Evolutionary conservation across 2,113 vertebrate species (phyloP), one percentile per base, ranked within the genome.

Genomic region (Cynoglossus semilaevis): DNA sequence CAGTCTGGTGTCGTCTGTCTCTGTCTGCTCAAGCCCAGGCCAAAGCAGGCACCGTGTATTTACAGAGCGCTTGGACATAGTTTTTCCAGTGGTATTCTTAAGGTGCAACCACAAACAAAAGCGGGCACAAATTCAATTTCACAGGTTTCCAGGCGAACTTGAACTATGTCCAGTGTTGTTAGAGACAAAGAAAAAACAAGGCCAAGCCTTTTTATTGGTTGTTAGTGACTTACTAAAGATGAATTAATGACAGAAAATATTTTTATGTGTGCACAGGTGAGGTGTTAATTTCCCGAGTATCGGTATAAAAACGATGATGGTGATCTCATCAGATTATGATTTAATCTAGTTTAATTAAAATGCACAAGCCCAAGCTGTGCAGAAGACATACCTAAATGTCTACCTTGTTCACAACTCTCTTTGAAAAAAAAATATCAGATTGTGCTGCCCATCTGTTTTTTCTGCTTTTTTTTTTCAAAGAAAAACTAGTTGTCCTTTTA

Each of bases 11-110:
- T 66, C 54, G 71, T 79, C 66, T 63, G 81, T 85, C 73, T 76
- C 72, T 69, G 76, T 83, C 84, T 80, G 80, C 77, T 63, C 34
- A 63, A 75, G 73, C 58, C 82, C 85, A 83, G 77, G 74, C 75
- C 80, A 67, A 73, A 51, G 76, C 78, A 74, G 76, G 76, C 66
- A 76, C 41, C 66, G 67, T 4, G 22, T 81, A 85, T 86, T 83
- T 88, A 79, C 75, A 68, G 48, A 85, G 76, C 74, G 72, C 61
- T 69, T 65, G 72, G 67, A 75, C 71, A 70, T 61, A 63, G 53
- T 68, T 81, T 69, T 79, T 79, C 15, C 63, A 34, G 48, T 52
- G 62, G 51, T 67, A 63, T 74, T 79, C 12, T 57, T 41, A 74
- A 74, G 66, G 47, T 69, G 47, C 15, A 53, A 59, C 18, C 51